A percentile compares a stretch with the other conserved stretches of the same genome.
phyloP scores from a whole-genome alignment of 35 echinoderm and acorn worm genomes.

The Patiria miniata region DNA sequence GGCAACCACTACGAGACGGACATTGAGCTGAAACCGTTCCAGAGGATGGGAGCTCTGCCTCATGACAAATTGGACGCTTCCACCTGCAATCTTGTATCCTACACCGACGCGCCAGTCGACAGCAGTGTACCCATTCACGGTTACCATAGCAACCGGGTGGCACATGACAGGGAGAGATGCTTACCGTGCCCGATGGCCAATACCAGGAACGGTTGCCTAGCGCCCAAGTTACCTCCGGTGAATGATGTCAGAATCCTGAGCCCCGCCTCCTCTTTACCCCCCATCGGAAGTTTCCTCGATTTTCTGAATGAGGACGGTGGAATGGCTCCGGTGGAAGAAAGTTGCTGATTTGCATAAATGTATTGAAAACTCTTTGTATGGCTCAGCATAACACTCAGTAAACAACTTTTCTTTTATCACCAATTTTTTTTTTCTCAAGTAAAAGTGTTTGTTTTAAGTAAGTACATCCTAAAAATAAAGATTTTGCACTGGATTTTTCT shows the following conservation, averaged over 20 bases:
- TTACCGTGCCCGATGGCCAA: slow-evolving; percentile 77
- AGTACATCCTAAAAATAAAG: too few relatives aligned
- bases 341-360: too few relatives aligned
- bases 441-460: too few relatives aligned
- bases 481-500: too few relatives aligned
- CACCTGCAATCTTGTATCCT: slow-evolving; percentile 13
- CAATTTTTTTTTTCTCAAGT: too few relatives aligned
- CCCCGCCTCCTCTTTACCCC: background rate
- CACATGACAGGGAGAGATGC: slow-evolving; percentile 34
- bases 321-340: background rate
- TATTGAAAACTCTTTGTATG: too few relatives aligned
- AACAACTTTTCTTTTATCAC: too few relatives aligned
- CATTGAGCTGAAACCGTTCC: slow-evolving; percentile 58
- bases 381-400: too few relatives aligned
- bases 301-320: slow-evolving; percentile 83
- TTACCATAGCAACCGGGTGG: slow-evolving; percentile 16
- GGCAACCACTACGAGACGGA: slow-evolving; percentile 5
- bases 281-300: slow-evolving; percentile 88
- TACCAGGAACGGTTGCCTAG: slow-evolving; percentile 78
- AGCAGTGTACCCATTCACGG: slow-evolving; percentile 19
- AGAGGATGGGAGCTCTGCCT: slow-evolving; percentile 20
- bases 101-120: slow-evolving; percentile 8
- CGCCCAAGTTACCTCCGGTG: slow-evolving; percentile 48
- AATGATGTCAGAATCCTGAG: slow-evolving; percentile 6
- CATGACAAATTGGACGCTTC: slow-evolving; percentile 24